phyloP scores from a whole-genome alignment of 2,888 invertebrate species.

The Steinernema hermaphroditum region DNA sequence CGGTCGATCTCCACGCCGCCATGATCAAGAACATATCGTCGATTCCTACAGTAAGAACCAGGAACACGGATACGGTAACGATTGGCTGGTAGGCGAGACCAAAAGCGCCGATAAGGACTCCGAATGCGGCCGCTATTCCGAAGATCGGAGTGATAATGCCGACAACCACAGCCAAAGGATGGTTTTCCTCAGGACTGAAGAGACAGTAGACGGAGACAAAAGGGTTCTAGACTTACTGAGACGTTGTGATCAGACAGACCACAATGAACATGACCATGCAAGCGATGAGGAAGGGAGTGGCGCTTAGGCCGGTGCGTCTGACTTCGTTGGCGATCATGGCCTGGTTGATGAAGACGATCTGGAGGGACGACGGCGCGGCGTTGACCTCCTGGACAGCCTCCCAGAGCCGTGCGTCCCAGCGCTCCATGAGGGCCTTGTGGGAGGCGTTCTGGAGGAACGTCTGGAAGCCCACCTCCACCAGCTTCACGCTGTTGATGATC shows the following conservation, averaged over 20 bases:
- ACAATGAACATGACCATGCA: constrained; percentile 15
- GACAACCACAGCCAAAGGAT: neutral
- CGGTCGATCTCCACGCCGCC: constrained; percentile 21
- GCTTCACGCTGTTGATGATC: constrained; percentile 15
- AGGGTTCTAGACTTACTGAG: neutral
- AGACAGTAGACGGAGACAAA: neutral
- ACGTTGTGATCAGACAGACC: neutral
- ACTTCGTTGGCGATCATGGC: constrained; percentile 7
- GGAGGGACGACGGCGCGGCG: neutral
- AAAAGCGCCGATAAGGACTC: neutral
- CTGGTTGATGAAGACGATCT: neutral
- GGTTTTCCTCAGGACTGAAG: constrained; percentile 12
- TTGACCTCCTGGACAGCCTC: neutral
- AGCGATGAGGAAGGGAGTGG: neutral
- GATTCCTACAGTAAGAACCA: neutral
- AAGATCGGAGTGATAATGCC: constrained; percentile 5
- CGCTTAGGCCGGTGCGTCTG: neutral
- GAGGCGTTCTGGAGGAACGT: neutral
- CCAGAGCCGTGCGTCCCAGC: constrained; percentile 4
- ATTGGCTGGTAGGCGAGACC: neutral
- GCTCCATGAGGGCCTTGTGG: neutral
- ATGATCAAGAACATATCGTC: constrained; percentile 20
- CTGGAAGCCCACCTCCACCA: constrained; percentile 9
- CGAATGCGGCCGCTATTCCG: neutral
- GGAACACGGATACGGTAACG: constrained; percentile 15